Evolutionary conservation across 2,113 vertebrate genomes (phyloP).

Genomic region (Chiloscyllium plagiosum): DNA sequence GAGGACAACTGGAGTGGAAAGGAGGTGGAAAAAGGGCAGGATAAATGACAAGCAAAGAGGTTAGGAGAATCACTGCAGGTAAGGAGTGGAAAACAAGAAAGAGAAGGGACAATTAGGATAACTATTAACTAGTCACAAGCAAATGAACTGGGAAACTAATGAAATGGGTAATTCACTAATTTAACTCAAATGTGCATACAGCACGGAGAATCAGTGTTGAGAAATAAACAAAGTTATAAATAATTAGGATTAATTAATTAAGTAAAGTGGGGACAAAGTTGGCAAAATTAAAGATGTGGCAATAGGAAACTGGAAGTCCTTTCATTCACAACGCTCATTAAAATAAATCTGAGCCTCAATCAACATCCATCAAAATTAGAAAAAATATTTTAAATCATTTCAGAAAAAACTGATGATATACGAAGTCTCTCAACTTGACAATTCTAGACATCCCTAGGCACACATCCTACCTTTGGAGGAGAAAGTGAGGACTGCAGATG

Average conservation of each 20-base stretch:
- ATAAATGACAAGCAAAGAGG: not conserved
- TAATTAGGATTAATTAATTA: not conserved
- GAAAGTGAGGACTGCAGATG: too few relatives aligned
- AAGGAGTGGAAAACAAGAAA: not conserved
- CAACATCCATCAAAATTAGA: not conserved
- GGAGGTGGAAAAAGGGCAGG: not conserved
- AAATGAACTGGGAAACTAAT: not conserved
- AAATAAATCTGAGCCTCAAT: not conserved
- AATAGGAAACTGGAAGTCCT: not conserved
- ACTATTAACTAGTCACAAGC: not conserved
- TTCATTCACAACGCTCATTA: not conserved
- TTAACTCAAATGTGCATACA: not conserved
- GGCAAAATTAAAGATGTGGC: not conserved
- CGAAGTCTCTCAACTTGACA: not conserved
- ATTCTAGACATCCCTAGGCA: not conserved
- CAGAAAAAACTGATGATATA: not conserved
- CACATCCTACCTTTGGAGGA: not conserved
- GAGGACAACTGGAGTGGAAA: not conserved
- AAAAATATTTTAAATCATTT: not conserved
- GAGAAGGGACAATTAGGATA: not conserved
- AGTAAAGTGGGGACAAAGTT: not conserved
- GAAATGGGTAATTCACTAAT: not conserved
- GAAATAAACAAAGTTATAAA: not conserved
- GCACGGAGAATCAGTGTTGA: not conserved
- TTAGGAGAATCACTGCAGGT: not conserved